Conservation (phyloP, 2,113 vertebrate genomes). For the Jacana jacana region DNA sequence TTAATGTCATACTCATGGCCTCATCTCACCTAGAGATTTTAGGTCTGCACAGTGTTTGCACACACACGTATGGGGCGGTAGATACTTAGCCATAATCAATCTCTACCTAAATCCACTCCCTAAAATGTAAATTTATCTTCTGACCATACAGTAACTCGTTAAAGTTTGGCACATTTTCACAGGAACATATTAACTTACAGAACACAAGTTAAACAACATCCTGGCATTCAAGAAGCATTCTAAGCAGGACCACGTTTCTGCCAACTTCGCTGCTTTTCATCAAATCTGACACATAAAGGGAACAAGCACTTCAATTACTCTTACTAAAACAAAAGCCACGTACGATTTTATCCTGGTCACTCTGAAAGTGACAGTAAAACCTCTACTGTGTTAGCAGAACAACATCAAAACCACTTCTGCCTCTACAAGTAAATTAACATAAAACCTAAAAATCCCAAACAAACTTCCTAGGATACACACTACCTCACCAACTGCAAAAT, state of each 20-base stretch:
- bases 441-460: neutral
- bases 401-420: neutral
- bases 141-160: neutral
- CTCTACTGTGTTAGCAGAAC: neutral
- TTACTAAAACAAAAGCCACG: neutral
- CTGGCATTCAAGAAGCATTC: neutral
- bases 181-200: neutral
- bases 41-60: neutral
- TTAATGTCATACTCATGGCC: neutral
- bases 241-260: neutral
- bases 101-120: neutral
- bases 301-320: neutral
- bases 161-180: slow-evolving; percentile 9
- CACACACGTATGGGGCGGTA: rapidly evolving
- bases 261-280: slow-evolving; percentile 46
- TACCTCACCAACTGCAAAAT: neutral
- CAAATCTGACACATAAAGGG: slow-evolving; percentile 17
- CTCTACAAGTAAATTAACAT: neutral
- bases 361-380: neutral
- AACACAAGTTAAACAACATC: slow-evolving; percentile 31
- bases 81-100: neutral
- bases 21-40: neutral
- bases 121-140: neutral
- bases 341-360: neutral
- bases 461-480: neutral